Base-by-base conservation (phyloP, 1,140 invertebrate species). In the Pseudachorutes palmiensis region DNA sequence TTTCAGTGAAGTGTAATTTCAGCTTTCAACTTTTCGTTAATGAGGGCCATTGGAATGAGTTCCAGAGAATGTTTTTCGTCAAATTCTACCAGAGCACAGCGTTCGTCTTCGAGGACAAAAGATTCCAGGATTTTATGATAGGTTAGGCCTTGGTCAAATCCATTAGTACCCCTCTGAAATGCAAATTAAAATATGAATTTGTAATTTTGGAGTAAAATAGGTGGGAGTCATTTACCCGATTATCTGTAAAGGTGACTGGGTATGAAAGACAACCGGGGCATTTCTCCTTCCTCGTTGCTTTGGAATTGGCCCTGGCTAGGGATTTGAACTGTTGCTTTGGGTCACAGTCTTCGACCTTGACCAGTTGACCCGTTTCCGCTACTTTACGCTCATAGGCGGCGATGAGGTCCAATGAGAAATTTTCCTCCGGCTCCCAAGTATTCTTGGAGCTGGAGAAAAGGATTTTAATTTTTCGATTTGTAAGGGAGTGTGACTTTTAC, bases 361-460 rank as follows among this genome's bases (percentile, higher is more conserved):
- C 51, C 9, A 55, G 51, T 22, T 55, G 51, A 14, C 51, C 51
- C 5, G 51, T 55, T 24, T 55, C 51, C 24, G 12, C 51, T 16
- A 26, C 51, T 5, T 12, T 55, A 5, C 24, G 12, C 24, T 55
- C 51, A 26, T 55, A 55, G 51, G 51, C 51, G 5, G 51, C 51
- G 12, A 55, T 24, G 9, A 55, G 24, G 24, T 55, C 51, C 24
- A 55, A 55, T 14, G 51, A 55, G 24, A 55, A 55, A 26, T 55
- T 55, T 24, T 14, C 51, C 24, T 55, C 51, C 5, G 51, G 51
- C 24, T 55, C 51, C 51, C 51, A 55, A 55, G 51, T 55, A 55
- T 55, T 55, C 24, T 55, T 55, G 12, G 51, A 55, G 24, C 51
- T 55, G 24, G 5, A 3, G 24, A 55, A 55, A 26, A 14, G 24